phyloP scores from a whole-genome alignment of 2,888 invertebrate species.

The Campoletis raptor region DNA sequence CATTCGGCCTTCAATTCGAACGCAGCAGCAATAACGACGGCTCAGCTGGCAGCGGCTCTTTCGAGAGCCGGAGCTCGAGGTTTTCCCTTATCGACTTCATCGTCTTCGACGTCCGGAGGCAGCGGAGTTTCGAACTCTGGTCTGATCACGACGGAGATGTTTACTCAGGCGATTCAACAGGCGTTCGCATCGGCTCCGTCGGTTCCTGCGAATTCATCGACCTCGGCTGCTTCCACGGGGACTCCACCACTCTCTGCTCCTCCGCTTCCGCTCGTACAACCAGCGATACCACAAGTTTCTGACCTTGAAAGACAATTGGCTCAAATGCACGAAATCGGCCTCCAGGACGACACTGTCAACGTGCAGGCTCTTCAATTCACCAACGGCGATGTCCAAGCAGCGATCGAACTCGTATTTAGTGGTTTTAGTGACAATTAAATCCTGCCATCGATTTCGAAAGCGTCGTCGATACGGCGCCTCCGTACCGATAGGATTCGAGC shows the following conservation, averaged over 20 bases:
- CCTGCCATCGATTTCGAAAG: neutral
- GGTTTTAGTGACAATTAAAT: constrained; percentile 84
- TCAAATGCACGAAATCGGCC: constrained; percentile 96
- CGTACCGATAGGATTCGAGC: neutral
- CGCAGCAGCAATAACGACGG: constrained; percentile 88
- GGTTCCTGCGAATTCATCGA: constrained; percentile 70
- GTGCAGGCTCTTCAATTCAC: constrained; percentile 93
- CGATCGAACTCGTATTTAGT: constrained; percentile 95
- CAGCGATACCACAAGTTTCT: constrained; percentile 73
- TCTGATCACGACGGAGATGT: constrained; percentile 91
- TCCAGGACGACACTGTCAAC: constrained; percentile 93
- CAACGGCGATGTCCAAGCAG: constrained; percentile 95
- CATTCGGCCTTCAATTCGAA: constrained; percentile 74
- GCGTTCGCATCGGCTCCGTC: constrained; percentile 86
- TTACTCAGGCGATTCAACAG: constrained; percentile 91
- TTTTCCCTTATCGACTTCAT: constrained; percentile 74
- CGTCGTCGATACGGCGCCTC: neutral
- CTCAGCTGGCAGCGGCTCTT: constrained; percentile 91
- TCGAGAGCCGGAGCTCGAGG: constrained; percentile 86
- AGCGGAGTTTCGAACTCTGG: constrained; percentile 76
- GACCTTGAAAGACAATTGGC: constrained; percentile 87
- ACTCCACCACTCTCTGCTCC: constrained; percentile 74
- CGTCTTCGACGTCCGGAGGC: constrained; percentile 74
- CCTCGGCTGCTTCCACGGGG: constrained; percentile 6
- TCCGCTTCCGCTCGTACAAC: constrained; percentile 70